A percentile compares a stretch with the other conserved stretches of the same genome.
These are phyloP conservation scores for Antrozous pallidus DNA, from an alignment of 2,797 vertebrate genomes.

Conservation along the genomic window DNA sequence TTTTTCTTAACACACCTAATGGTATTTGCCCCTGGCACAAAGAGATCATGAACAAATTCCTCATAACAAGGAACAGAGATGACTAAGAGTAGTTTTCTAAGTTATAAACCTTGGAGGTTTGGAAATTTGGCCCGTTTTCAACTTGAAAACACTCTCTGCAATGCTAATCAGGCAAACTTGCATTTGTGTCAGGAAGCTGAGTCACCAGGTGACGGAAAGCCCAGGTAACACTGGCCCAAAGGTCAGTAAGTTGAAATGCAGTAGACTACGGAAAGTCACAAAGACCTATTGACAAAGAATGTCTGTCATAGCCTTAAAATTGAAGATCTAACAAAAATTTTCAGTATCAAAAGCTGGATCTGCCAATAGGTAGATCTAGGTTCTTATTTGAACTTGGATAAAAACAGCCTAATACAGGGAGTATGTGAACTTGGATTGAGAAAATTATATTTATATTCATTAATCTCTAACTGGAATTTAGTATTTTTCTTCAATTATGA, in stretches of 20 bases:
- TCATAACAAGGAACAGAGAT: not conserved
- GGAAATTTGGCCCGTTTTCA: constrained; percentile 9
- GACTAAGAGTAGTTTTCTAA: constrained; percentile 9
- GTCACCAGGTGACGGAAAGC: not conserved
- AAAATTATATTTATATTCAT: not conserved
- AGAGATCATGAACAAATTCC: not conserved
- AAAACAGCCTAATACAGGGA: not conserved
- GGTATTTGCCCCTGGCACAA: not conserved
- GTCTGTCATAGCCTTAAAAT: not conserved
- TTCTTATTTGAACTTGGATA: not conserved
- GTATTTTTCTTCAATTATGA: constrained; percentile 8
- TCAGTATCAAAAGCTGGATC: not conserved
- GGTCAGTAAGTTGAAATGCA: not conserved
- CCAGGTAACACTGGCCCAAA: not conserved
- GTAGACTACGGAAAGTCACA: not conserved
- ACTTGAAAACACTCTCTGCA: not conserved
- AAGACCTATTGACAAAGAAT: not conserved
- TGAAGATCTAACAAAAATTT: constrained; percentile 1
- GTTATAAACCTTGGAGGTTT: not conserved
- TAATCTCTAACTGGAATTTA: not conserved
- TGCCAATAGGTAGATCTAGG: not conserved
- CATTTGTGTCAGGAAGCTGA: not conserved
- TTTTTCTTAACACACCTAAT: not conserved
- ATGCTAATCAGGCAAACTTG: not conserved
- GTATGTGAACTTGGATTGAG: not conserved